Base-by-base conservation (phyloP, 1,140 invertebrate species). In the Drosophila ogumai region DNA sequence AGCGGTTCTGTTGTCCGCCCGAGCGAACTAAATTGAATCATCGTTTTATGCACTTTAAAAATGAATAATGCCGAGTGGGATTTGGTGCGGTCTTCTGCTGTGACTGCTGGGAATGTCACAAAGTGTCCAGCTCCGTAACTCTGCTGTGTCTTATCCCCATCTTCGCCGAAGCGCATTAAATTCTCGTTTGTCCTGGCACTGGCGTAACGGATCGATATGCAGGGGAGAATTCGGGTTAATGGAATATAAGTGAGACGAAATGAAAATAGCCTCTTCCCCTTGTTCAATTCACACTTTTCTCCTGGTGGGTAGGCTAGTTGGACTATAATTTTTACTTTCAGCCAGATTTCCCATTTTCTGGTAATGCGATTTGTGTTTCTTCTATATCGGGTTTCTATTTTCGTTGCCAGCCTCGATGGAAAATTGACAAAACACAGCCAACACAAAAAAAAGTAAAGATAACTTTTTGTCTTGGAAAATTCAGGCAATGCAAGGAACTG, bases 21-120 rank as follows among this genome's bases (percentile, higher is more conserved):
- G 40, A 71, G 47, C 79, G 82, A 73, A 74, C 81, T 67, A 90
- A 88, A 88, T 90, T 88, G 85, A 88, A 88, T 90, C 85, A 88
- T 90, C 85, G 72, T 84, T 74, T 57, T 68, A 76, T 66, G 65
- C 72, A 88, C 76, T 88, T 74, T 84, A 84, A 80, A 88, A 84
- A 88, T 88, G 84, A 80, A 84, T 90, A 90, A 77, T 80, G 69
- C 32, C 54, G 28, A 78, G 46, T 79, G 67, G 75, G 54, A 54
- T 61, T 55, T 78, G 41, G 73, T 31, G 19, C 17, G 22, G 41
- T 47, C 40, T 31, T 64, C 36, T 19, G 47, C 43, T 34, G 40
- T 36, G 32, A 17, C 41, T 64, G 66, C 44, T 17, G 6, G 12
- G 13, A 36, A 46, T 38, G 50, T 75, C 31, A 43, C 17, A 38